Base-by-base conservation (phyloP, 1,140 invertebrate species). In the Hyles vespertilio region DNA sequence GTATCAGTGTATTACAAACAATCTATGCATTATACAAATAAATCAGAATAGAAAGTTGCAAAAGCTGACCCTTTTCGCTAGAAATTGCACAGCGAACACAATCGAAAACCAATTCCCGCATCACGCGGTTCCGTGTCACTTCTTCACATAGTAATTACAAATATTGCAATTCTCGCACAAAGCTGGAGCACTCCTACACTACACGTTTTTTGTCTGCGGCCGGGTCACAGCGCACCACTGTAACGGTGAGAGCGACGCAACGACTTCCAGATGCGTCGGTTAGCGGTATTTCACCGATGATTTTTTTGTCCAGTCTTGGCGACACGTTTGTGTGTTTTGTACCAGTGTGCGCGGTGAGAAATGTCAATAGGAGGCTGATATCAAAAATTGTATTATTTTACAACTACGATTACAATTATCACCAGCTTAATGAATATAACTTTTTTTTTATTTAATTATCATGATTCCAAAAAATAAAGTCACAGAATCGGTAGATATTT, bases 211-310 rank as follows among this genome's bases (percentile, higher is more conserved):
- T 84, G 73, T 73, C 65, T 33, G 6, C 36, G 11, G 57, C 47
- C 70, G 61, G 80, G 78, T 81, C 79, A 78, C 68, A 63, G 60
- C 51, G 52, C 52, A 51, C 59, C 22, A 43, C 36, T 51, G 52
- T 84, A 84, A 83, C 81, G 81, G 84, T 84, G 81, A 77, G 75
- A 67, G 70, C 67, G 49, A 58, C 58, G 71, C 74, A 79, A 84
- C 74, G 74, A 71, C 72, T 74, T 74, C 81, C 84, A 87, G 84
- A 87, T 87, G 84, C 65, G 74, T 51, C 70, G 74, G 63, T 66
- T 84, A 87, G 80, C 80, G 81, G 84, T 87, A 83, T 79, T 74
- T 72, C 72, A 74, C 65, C 57, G 63, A 45, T 56, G 60, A 67
- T 72, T 84, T 79, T 48, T 83, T 85, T 82, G 74, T 74, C 68